phyloP scores from a whole-genome alignment of 2,888 invertebrate genomes.

The Scaptomyza tumidula region DNA sequence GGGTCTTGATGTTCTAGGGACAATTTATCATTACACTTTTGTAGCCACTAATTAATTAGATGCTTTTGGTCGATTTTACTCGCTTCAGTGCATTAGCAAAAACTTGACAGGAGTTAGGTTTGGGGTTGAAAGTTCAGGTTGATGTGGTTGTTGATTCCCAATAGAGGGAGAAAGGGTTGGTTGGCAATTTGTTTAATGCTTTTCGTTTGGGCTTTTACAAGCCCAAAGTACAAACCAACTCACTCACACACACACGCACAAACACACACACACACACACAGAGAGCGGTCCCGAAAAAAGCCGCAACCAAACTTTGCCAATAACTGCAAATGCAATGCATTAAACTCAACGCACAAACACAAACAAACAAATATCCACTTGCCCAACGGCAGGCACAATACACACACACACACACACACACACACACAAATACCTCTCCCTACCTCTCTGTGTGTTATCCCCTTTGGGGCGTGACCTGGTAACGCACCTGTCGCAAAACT shows the following conservation, averaged over 20 bases:
- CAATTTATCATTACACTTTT: neutral
- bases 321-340: slow-evolving; percentile 76
- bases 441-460: neutral
- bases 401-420: slow-evolving; percentile 14
- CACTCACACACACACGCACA: neutral
- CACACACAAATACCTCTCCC: slow-evolving; percentile 5
- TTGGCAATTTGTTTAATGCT: slow-evolving; percentile 62
- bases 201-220: slow-evolving; percentile 33
- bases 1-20: neutral
- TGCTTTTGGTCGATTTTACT: neutral
- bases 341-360: slow-evolving; percentile 47
- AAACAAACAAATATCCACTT: slow-evolving; percentile 38
- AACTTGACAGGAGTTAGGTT: neutral
- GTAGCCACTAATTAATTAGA: neutral
- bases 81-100: too few species aligned
- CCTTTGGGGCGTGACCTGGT: slow-evolving; percentile 41
- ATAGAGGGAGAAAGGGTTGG: neutral
- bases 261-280: neutral
- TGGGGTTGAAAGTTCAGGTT: neutral
- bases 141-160: neutral
- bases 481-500: slow-evolving; percentile 76
- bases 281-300: slow-evolving; percentile 15
- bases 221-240: neutral
- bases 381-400: slow-evolving; percentile 40
- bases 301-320: slow-evolving; percentile 69